A percentile compares a stretch with the other conserved stretches of the same genome.
Evolutionary conservation across 2,797 vertebrate species (phyloP).

Genomic region (Sus cebifrons): DNA sequence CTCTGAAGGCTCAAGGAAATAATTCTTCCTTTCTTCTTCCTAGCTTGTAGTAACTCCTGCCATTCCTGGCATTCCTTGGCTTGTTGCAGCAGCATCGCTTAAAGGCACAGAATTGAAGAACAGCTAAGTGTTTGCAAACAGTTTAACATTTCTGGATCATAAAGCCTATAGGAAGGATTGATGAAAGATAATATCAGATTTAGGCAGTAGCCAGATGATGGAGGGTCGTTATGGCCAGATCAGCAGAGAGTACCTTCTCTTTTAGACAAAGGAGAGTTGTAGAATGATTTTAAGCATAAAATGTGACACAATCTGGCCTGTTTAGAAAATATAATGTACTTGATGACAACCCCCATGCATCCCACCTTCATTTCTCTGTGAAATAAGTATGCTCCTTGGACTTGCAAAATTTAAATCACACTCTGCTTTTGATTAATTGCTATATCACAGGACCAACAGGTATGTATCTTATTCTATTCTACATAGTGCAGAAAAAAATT

Average conservation of each 20-base stretch:
- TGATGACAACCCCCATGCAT: background rate
- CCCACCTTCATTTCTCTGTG: background rate
- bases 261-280: background rate
- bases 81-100: background rate
- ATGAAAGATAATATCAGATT: background rate
- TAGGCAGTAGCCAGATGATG: background rate
- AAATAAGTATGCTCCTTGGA: background rate
- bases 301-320: background rate
- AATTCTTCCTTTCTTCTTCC: background rate
- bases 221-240: background rate
- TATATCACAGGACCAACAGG: background rate
- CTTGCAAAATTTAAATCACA: background rate
- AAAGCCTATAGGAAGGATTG: background rate
- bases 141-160: background rate
- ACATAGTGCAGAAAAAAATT: background rate
- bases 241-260: background rate
- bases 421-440: slow-evolving; percentile 12
- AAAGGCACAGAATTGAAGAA: background rate
- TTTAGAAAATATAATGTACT: background rate
- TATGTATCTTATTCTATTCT: background rate
- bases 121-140: background rate
- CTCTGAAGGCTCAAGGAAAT: background rate
- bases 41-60: background rate
- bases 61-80: background rate
- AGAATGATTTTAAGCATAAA: background rate